Conservation (phyloP, 2,888 invertebrate species). For the Carpatolechia fugitivella region DNA sequence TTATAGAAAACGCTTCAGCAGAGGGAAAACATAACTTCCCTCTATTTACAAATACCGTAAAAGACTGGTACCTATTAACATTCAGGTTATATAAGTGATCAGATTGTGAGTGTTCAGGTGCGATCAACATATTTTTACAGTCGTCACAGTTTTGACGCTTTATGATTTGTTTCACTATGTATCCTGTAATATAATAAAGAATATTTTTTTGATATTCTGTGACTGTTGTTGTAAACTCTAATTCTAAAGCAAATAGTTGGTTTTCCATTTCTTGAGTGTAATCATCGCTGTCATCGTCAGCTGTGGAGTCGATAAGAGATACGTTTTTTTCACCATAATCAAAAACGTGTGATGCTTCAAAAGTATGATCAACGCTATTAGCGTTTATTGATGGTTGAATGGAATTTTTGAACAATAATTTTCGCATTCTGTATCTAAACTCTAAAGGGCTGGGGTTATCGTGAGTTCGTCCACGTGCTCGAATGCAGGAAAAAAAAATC, state of each 20-base stretch:
- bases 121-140: not conserved
- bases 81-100: not conserved
- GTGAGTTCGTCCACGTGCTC: not conserved
- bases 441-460: not conserved
- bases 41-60: not conserved
- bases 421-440: not conserved
- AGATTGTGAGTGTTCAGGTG: not conserved
- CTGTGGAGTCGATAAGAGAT: not conserved
- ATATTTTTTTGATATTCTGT: too few relatives aligned
- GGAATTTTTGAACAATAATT: not conserved
- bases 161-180: not conserved
- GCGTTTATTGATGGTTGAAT: not conserved
- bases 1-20: too few relatives aligned
- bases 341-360: not conserved
- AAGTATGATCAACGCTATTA: not conserved
- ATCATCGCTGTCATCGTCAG: not conserved
- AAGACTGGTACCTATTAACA: not conserved
- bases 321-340: not conserved
- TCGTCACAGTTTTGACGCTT: too few relatives aligned
- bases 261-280: not conserved
- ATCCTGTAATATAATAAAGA: not conserved
- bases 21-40: too few relatives aligned
- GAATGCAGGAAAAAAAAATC: not conserved
- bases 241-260: not conserved
- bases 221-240: not conserved